phyloP scores from a whole-genome alignment of 2,113 vertebrate species.

The Caranx melampygus region DNA sequence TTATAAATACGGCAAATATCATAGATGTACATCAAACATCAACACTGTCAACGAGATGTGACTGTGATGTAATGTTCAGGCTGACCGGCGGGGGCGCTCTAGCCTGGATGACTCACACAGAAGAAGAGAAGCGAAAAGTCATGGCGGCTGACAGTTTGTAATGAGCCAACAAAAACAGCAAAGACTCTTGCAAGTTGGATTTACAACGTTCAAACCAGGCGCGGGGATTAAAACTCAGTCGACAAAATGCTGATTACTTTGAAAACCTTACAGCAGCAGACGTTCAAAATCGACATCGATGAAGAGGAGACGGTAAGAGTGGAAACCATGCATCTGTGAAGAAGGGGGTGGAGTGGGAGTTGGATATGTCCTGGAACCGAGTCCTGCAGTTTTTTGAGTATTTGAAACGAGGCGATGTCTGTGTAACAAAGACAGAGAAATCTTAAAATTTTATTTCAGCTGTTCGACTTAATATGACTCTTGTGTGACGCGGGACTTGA shows the following conservation, averaged over 20 bases:
- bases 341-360: conserved; percentile 59
- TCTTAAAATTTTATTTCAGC: neutral
- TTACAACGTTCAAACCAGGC: neutral
- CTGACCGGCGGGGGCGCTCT: conserved; percentile 25
- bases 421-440: neutral
- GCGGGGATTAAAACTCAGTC: neutral
- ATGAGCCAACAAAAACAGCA: conserved; percentile 81
- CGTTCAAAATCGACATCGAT: conserved; percentile 94
- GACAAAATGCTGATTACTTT: conserved; percentile 92
- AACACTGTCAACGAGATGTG: neutral
- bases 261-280: conserved; percentile 96
- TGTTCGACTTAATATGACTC: neutral
- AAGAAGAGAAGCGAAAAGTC: conserved; percentile 75
- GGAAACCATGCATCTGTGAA: conserved; percentile 39
- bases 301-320: conserved; percentile 86
- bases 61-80: neutral
- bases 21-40: neutral
- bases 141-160: conserved; percentile 85
- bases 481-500: no score
- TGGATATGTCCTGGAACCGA: conserved; percentile 54
- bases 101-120: neutral
- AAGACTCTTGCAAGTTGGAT: conserved; percentile 64
- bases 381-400: neutral
- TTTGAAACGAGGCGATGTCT: neutral
- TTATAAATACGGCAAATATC: no score